Percentiles rank a stretch among this genome's conserved stretches.
Evolutionary conservation across 2,888 invertebrate genomes (phyloP).

Genomic region (Slavum lentiscoides): DNA sequence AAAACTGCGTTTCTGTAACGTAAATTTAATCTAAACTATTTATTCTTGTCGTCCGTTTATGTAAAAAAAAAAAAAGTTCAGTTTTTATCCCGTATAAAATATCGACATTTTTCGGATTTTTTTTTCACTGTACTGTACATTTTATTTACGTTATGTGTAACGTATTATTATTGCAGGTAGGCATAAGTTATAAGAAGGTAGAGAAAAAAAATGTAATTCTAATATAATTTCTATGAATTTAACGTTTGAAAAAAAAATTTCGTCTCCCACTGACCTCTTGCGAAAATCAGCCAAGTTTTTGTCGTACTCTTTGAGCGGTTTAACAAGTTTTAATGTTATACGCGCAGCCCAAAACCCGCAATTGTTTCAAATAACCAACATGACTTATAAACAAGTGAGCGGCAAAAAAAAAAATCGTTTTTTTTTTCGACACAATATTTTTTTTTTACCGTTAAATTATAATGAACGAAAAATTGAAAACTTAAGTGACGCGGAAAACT

Average conservation of each 20-base stretch:
- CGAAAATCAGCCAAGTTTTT: too few relatives aligned
- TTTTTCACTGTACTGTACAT: too few relatives aligned
- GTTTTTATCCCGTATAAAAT: neutral
- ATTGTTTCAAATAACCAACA: conserved; percentile 20
- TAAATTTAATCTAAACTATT: conserved; percentile 4
- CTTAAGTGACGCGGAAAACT: neutral
- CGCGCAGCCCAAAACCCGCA: neutral
- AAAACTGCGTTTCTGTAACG: conserved; percentile 6
- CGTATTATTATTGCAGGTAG: too few relatives aligned
- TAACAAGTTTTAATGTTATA: too few relatives aligned
- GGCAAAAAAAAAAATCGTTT: neutral
- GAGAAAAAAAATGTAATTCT: too few relatives aligned
- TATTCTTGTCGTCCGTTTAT: neutral
- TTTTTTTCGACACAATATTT: too few relatives aligned
- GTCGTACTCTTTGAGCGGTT: neutral
- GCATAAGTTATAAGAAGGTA: too few relatives aligned
- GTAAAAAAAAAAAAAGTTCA: neutral
- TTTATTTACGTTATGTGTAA: too few relatives aligned
- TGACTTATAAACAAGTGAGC: neutral
- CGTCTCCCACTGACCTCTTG: too few relatives aligned
- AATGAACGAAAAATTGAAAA: conserved; percentile 23
- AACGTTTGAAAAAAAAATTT: too few relatives aligned
- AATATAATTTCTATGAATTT: too few relatives aligned
- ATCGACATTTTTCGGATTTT: too few relatives aligned
- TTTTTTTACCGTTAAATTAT: neutral